Evolutionary conservation across 2,888 invertebrate genomes (phyloP), one percentile per base, ranked within the genome.

Genomic region (Sinopyrophorus schimmeli): DNA sequence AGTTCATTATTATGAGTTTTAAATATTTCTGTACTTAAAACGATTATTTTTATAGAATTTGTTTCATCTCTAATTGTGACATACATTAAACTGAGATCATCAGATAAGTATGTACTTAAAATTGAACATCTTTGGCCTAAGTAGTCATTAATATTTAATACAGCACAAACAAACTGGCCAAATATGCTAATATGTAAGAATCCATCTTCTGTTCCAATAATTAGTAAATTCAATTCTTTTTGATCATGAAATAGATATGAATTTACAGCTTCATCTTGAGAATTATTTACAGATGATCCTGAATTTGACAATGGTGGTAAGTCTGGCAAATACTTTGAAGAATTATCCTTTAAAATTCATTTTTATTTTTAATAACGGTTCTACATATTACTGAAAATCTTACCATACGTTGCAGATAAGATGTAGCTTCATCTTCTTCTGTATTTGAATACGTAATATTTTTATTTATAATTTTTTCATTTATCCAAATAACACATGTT

Each of bases 111-210:
- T 5, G 86, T 83, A 63, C 85, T 82, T 28, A 84, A 67, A 21
- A 83, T 76, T 56, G 79, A 77, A 61, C 83, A 81, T 41, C 64
- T 59, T 28, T 78, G 75, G 18, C 80, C 77, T 35, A 77, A 73
- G 59, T 80, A 76, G 56, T 78, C 73, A 61, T 75, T 78, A 1
- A 83, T 74, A 39, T 85, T 72, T 56, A 92, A 78, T 5, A 79
- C 79, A 3, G 89, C 89, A 68, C 89, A 87, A 14, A 87, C 86
- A 64, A 92, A 87, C 64, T 90, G 83, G 9, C 95, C 95, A 73
- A 91, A 90, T 3, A 92, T 84, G 66, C 86, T 85, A 65, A 94
- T 77, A 69, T 82, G 79, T 31, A 88, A 77, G 58, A 81, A 79
- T 1, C 92, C 91, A 55, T 81, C 79, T 39, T 81, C 80, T 65